Percentiles rank a stretch among this genome's conserved stretches.
phyloP scores from a whole-genome alignment of 2,113 vertebrate genomes.

The Mobula birostris region DNA sequence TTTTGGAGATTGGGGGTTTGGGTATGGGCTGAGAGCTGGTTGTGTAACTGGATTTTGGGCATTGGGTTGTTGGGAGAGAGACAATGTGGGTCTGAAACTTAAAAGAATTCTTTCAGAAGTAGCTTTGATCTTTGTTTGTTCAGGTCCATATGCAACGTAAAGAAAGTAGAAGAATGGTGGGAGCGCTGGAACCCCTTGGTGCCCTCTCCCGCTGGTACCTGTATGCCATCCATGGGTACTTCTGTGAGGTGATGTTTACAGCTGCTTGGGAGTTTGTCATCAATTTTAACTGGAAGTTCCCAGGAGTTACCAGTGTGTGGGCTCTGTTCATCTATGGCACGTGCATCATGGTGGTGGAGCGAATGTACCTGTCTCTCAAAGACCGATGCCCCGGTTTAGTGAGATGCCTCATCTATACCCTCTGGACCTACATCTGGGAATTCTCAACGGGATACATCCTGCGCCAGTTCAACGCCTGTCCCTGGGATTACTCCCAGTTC shows the following conservation, averaged over 20 bases:
- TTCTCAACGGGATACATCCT: conserved; percentile 43
- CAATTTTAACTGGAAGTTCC: conserved; percentile 44
- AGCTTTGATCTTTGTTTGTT: neutral
- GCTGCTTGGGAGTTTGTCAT: conserved; percentile 42
- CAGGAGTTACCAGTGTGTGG: conserved; percentile 47
- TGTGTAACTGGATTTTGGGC: neutral
- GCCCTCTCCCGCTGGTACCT: conserved; percentile 45
- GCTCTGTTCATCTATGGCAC: conserved; percentile 49
- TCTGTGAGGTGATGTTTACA: conserved; percentile 48
- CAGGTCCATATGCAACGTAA: too few relatives aligned
- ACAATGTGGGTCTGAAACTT: neutral
- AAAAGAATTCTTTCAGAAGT: neutral
- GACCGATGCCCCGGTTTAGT: conserved; percentile 10
- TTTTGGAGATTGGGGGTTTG: too few relatives aligned
- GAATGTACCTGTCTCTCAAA: conserved; percentile 42
- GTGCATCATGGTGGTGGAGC: conserved; percentile 42
- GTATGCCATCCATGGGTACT: conserved; percentile 48
- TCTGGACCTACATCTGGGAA: conserved; percentile 47
- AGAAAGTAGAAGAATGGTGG: neutral
- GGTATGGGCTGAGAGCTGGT: too few relatives aligned
- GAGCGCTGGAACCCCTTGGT: conserved; percentile 36
- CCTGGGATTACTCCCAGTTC: conserved; percentile 48
- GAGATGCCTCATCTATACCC: conserved; percentile 43
- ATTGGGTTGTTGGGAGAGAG: neutral
- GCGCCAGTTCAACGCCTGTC: conserved; percentile 43